Base-by-base conservation (phyloP, 2,888 invertebrate genomes). In the Seladonia tumulorum region DNA sequence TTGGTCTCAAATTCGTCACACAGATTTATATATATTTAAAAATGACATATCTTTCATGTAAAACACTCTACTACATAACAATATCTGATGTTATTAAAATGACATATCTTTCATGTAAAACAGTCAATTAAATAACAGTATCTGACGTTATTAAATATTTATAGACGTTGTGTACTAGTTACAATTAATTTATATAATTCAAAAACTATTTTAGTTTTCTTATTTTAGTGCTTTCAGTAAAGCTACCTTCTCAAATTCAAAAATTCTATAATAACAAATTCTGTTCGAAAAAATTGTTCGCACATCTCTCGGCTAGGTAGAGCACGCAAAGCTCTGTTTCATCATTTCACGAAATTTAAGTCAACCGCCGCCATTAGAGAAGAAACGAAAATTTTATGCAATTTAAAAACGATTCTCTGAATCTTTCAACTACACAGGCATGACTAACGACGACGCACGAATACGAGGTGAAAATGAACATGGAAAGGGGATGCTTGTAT, bases 381-480 rank as follows among this genome's bases (percentile, higher is more conserved):
- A 53, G 29, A 18, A 29, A 68, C 25, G 16, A 39, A 76, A 49
- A 66, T 49, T n/a, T 10, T 14, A 5, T 22, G 8, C 16, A 25
- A 29, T 29, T 16, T 18, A 29, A 29, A 35, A 35, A 22, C 29
- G n/a, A 22, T 72, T 18, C 10, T 18, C 49, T n/a, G 16, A 68
- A 68, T 39, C n/a, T 49, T 39, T 22, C 25, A n/a, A 22, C 1
- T 68, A 12, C 12, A 25, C 29, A n/a, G 29, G 70, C 29, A 47
- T 35, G 39, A 49, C 39, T 60, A 57, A 63, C 49, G 49, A 66
- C 16, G 45, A 57, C 16, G 45, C 45, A 76, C 18, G 68, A 57
- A 49, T 66, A 49, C 29, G 18, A 16, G 45, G 73, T 35, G 76
- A 82, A 82, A 74, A 77, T 18, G 82, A 74, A 79, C 79, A 70